phyloP scores from a whole-genome alignment of 64 coral and sea anemone genomes.

The Montipora cactus region DNA sequence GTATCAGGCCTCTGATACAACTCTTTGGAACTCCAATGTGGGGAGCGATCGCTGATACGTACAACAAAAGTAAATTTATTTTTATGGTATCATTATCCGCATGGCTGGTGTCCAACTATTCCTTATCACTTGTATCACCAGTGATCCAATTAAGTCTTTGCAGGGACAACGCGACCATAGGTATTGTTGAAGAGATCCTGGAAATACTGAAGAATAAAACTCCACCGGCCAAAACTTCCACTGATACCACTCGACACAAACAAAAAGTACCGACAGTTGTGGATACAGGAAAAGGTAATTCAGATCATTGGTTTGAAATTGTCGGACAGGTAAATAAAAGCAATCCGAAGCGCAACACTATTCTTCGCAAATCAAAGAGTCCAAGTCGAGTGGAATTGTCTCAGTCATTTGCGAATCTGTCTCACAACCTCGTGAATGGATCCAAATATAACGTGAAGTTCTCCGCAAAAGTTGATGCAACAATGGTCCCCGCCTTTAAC shows the following conservation, averaged over 20 bases:
- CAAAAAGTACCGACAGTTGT: neutral
- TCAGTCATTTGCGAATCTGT: too few relatives aligned
- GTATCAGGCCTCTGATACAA: conserved; percentile 84
- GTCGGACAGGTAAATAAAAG: neutral
- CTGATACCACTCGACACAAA: neutral
- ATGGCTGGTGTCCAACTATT: conserved; percentile 81
- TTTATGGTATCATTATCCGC: conserved; percentile 81
- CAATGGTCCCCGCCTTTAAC: too few relatives aligned
- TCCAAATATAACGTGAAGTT: too few relatives aligned
- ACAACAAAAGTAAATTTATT: conserved; percentile 72
- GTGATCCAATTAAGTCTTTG: conserved; percentile 56
- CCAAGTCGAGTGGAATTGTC: neutral
- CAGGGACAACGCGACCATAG: conserved; percentile 69
- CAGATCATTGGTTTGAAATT: conserved; percentile 31
- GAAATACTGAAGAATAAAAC: conserved; percentile 21
- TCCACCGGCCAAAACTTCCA: neutral
- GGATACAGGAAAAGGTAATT: neutral
- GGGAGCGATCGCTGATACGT: conserved; percentile 83
- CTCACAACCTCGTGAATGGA: too few relatives aligned
- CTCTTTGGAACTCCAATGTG: conserved; percentile 77
- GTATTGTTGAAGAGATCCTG: conserved; percentile 62
- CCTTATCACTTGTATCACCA: conserved; percentile 73
- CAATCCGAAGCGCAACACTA: neutral
- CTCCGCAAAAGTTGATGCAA: too few relatives aligned
- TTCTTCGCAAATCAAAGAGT: neutral